Evolutionary conservation across 2,113 vertebrate species (phyloP), one percentile per base, ranked within the genome.

Genomic region (Eleginops maclovinus): DNA sequence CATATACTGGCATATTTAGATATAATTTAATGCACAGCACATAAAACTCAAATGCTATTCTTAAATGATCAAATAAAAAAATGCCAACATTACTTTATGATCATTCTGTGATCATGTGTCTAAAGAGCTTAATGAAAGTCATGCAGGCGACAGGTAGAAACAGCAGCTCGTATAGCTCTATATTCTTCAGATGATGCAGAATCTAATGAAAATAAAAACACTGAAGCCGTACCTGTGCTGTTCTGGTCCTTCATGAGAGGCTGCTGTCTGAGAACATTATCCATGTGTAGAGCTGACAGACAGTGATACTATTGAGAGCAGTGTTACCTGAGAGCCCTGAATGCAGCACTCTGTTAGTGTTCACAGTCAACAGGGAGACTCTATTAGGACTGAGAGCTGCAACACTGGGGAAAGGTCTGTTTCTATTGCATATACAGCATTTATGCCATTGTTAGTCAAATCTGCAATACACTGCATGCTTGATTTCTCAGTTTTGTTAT

Each of bases 291-390:
- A 80, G 75, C 72, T 22, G 26, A 55, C 54, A 43, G 75, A 66
- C 68, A 72, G 26, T 65, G 81, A 86, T 6, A 81, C 87, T 54
- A 71, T 26, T 46, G 72, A 82, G 77, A 51, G 72, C 28, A 15
- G 54, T 86, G 87, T 80, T 0, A 89, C 76, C 24, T 84, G 87
- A 89, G 84, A 82, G 81, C 44, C 60, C 50, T 66, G 68, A 64
- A 47, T 56, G 74, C 71, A 56, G 28, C 49, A 56, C 26, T 70
- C 43, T 50, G 21, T 74, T 26, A 50, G 9, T 31, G n/a, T 58
- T 58, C 28, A 24, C 58, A 56, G 22, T 64, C 28, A 13, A 15
- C 47, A 55, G 24, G 47, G 11, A 68, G 70, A 41, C 36, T 31
- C 31, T 26, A 50, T 4, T 10, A 5, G n/a, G 26, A 67, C 1